Conservation (phyloP, 2,113 vertebrate species). For the Otocyon megalotis region DNA sequence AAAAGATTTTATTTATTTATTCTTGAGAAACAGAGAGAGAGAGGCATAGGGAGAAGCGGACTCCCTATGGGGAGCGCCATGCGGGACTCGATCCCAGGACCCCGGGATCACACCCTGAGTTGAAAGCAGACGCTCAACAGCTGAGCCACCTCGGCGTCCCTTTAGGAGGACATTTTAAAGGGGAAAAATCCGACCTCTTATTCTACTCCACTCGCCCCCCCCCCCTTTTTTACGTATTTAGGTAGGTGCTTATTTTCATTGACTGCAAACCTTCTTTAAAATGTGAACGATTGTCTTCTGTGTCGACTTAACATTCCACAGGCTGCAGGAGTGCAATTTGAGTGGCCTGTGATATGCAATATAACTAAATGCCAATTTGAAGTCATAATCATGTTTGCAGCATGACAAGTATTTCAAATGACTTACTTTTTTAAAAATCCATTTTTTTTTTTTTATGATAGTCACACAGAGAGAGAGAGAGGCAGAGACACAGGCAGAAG, state of each 20-base stretch:
- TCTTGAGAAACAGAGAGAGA: background rate
- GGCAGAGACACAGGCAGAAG: too few relatives aligned
- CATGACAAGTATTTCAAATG: background rate
- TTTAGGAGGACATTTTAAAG: background rate
- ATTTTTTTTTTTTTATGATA: constrained; percentile 37
- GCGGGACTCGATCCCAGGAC: background rate
- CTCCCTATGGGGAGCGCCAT: accelerated
- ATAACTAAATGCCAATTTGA: background rate
- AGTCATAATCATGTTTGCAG: background rate
- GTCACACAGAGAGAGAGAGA: too few relatives aligned
- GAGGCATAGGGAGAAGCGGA: background rate
- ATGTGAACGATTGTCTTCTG: background rate
- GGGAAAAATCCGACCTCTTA: background rate
- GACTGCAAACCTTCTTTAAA: background rate
- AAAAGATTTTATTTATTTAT: background rate
- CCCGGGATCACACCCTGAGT: background rate
- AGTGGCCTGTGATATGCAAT: background rate
- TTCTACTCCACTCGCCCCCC: background rate
- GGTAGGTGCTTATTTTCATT: background rate
- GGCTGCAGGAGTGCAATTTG: background rate
- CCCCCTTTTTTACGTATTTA: background rate
- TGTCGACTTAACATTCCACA: background rate
- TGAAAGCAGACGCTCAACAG: background rate
- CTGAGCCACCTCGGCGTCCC: background rate
- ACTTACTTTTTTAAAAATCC: background rate